Conservation (phyloP, 2,888 invertebrate genomes). For the Synanthedon formicaeformis region DNA sequence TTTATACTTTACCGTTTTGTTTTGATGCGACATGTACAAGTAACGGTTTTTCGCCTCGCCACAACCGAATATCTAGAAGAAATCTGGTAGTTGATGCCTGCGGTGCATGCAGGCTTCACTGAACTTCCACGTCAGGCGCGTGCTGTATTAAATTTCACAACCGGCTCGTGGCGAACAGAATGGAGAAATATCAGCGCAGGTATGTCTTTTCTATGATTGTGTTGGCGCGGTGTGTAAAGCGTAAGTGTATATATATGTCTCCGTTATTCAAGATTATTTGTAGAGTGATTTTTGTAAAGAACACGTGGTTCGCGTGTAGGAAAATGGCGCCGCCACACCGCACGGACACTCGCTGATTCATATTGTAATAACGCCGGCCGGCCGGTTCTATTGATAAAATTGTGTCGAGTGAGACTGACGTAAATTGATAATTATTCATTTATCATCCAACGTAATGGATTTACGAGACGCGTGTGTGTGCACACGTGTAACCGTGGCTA, state of each 20-base stretch:
- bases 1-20: too few species aligned
- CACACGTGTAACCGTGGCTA: too few species aligned
- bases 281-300: slow-evolving; percentile 10
- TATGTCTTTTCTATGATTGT: slow-evolving; percentile 15
- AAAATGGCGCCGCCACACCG: slow-evolving; percentile 53
- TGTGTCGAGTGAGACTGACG: neutral
- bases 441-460: too few species aligned
- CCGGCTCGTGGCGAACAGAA: slow-evolving; percentile 36
- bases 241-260: too few species aligned
- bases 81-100: too few species aligned
- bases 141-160: slow-evolving; percentile 17
- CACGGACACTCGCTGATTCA: neutral
- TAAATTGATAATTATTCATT: too few species aligned
- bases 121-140: slow-evolving; percentile 11
- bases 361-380: slow-evolving; percentile 6
- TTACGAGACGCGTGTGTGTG: too few species aligned
- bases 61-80: too few species aligned
- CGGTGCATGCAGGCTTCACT: neutral
- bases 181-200: slow-evolving; percentile 52
- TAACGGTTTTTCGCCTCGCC: too few species aligned
- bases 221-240: neutral
- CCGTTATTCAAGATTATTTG: too few species aligned
- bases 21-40: too few species aligned
- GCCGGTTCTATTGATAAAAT: slow-evolving; percentile 17
- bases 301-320: slow-evolving; percentile 55